These are phyloP conservation scores for Scrobipalpa costella DNA, from an alignment of 2,888 invertebrate genomes.

Conservation along the genomic window DNA sequence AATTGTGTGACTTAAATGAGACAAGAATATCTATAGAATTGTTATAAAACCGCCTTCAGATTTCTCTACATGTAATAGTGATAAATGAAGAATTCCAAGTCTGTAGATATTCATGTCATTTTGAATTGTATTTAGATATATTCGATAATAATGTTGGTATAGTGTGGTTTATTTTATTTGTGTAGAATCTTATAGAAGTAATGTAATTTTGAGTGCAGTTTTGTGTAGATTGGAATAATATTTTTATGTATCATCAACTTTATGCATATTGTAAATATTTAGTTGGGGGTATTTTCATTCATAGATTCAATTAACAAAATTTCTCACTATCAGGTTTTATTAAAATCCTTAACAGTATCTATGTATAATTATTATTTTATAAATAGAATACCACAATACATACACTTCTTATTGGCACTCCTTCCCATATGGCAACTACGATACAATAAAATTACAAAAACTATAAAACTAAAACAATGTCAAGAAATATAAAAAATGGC, in stretches of 20 bases:
- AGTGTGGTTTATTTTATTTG: conserved; percentile 1
- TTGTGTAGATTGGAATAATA: background rate
- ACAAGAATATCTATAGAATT: background rate
- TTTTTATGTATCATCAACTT: background rate
- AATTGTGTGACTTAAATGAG: background rate
- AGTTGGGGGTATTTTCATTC: conserved; percentile 35
- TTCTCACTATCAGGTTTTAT: conserved; percentile 66
- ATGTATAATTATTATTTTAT: conserved; percentile 61
- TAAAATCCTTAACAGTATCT: conserved; percentile 71
- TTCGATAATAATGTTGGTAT: background rate
- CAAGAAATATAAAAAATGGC: conserved; percentile 37
- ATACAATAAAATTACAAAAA: conserved; percentile 45
- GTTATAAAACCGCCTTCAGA: no score
- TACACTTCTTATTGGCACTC: conserved; percentile 65
- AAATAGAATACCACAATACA: conserved; percentile 64
- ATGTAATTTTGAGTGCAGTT: conserved; percentile 13
- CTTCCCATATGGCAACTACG: conserved; percentile 54
- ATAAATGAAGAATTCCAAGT: background rate
- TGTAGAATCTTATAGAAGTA: background rate
- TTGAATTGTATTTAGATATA: conserved; percentile 10
- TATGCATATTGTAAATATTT: background rate
- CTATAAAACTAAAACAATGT: conserved; percentile 35
- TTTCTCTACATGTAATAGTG: background rate
- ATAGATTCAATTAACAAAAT: conserved; percentile 46
- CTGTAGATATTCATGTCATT: background rate